Percentiles rank a stretch among this genome's conserved stretches.
Conservation (phyloP, 2,113 vertebrate species). For the Australoheros scitulus region DNA sequence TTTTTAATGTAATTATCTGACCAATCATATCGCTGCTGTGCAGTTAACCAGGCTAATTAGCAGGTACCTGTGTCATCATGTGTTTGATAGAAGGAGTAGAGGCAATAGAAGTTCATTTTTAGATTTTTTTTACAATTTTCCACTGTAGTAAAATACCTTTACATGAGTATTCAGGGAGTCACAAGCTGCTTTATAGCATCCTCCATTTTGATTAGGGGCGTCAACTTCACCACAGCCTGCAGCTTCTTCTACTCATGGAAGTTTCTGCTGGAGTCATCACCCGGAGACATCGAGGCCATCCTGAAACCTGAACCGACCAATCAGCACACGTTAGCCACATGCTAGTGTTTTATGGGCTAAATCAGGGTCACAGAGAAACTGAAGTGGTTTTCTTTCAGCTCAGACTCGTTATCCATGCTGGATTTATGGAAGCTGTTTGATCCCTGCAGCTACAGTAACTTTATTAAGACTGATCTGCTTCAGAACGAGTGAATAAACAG, state of each 20-base stretch:
- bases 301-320: background rate
- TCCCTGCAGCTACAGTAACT: background rate
- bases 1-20: no score
- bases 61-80: no score
- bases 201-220: no score
- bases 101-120: no score
- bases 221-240: background rate
- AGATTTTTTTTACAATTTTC: no score
- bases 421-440: no score
- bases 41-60: no score
- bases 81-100: no score
- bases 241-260: background rate
- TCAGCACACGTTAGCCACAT: background rate
- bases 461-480: background rate
- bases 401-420: background rate
- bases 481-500: background rate
- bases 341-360: background rate
- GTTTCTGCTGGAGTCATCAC: no score
- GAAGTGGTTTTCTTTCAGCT: background rate
- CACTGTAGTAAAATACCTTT: background rate
- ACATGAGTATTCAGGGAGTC: background rate
- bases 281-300: fast-evolving
- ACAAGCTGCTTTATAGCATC: background rate
- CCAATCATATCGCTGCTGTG: no score
- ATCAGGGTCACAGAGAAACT: background rate